Percentiles rank a stretch among this genome's conserved stretches.
These are phyloP conservation scores for Spongilla lacustris DNA, from an alignment of 37 sponge, comb jelly and placozoan genomes.

Conservation along the genomic window DNA sequence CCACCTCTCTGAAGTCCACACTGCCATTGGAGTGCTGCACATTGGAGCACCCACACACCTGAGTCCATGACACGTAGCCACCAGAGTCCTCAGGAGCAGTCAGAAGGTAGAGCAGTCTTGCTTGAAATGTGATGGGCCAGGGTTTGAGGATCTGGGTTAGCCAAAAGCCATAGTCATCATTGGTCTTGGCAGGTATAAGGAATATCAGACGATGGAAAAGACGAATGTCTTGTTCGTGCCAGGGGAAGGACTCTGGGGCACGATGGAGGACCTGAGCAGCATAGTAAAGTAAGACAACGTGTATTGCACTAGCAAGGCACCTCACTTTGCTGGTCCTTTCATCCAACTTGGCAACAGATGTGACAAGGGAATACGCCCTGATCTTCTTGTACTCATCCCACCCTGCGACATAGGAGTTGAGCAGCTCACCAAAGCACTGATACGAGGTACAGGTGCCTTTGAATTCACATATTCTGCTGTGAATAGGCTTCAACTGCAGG, in stretches of 20 bases:
- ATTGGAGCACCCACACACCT: slow-evolving; percentile 48
- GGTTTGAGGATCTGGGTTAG: slow-evolving; percentile 49
- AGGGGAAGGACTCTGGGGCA: slow-evolving; percentile 15
- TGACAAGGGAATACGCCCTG: slow-evolving; percentile 37
- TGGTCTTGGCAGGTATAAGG: slow-evolving; percentile 11
- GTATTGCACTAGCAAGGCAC: too few relatives aligned
- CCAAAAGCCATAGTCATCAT: slow-evolving; percentile 57
- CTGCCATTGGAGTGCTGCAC: slow-evolving; percentile 14
- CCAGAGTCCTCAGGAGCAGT: slow-evolving; percentile 49
- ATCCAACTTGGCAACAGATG: slow-evolving; percentile 26
- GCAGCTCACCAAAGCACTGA: slow-evolving; percentile 43
- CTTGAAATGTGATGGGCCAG: slow-evolving; percentile 53
- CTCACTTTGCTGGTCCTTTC: not conserved
- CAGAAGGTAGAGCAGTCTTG: slow-evolving; percentile 54
- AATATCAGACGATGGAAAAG: slow-evolving; percentile 21
- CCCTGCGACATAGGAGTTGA: slow-evolving; percentile 14
- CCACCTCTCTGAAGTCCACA: slow-evolving; percentile 55
- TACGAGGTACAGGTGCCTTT: slow-evolving; percentile 10
- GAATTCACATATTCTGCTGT: not conserved
- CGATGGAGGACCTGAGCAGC: slow-evolving; percentile 9
- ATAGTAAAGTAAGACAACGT: too few relatives aligned
- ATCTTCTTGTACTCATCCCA: slow-evolving; percentile 46
- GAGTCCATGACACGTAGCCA: slow-evolving; percentile 40
- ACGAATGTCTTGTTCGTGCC: slow-evolving; percentile 44
- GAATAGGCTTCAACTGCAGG: slow-evolving; percentile 38